phyloP scores from a whole-genome alignment of 2,888 invertebrate species.

The Hypolimnas misippus region DNA sequence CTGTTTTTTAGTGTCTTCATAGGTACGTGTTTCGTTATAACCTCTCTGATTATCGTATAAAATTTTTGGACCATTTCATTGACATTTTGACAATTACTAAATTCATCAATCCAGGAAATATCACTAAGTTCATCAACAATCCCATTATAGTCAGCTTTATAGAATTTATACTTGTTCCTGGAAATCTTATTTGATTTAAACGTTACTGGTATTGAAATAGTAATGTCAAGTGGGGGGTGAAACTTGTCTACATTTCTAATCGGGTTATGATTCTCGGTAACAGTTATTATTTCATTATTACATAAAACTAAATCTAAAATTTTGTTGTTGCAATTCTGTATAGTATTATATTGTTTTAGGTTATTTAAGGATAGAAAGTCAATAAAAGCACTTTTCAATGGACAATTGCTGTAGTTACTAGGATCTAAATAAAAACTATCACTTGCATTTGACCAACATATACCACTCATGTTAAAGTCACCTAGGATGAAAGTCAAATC shows the following conservation, averaged over 20 bases:
- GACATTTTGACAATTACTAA: neutral
- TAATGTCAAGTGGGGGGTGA: neutral
- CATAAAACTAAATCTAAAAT: constrained; percentile 3
- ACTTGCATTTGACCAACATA: neutral
- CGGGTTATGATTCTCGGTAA: neutral
- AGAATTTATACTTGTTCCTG: constrained; percentile 8
- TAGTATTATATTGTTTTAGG: constrained; percentile 3
- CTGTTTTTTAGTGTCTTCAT: neutral
- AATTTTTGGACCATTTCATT: neutral
- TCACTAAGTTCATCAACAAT: neutral
- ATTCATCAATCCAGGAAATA: neutral
- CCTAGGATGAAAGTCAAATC: neutral
- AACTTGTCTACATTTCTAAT: constrained; percentile 1
- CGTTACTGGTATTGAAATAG: neutral
- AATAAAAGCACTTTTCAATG: neutral
- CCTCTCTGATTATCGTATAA: neutral
- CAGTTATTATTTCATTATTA: neutral
- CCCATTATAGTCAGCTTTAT: neutral
- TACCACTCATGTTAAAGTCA: neutral
- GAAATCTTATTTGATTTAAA: neutral
- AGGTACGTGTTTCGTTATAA: neutral
- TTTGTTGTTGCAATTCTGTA: neutral
- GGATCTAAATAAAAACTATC: neutral
- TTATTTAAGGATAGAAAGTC: constrained; percentile 7
- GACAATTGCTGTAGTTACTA: neutral